Evolutionary conservation across 2,888 invertebrate genomes (phyloP).

Genomic region (Leucozona laternaria): DNA sequence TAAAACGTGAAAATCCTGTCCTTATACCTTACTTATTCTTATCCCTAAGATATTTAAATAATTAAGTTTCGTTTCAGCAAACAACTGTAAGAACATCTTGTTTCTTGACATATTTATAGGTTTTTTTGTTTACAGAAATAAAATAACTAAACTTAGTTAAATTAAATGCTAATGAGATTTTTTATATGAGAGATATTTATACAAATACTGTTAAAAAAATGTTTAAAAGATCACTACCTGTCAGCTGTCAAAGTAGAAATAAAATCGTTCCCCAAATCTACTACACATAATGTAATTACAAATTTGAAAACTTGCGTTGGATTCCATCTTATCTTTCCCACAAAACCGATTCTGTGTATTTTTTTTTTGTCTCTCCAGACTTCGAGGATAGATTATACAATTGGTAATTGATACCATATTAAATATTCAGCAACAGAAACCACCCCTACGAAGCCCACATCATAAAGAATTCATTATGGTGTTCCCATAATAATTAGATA

Average conservation of each 20-base stretch:
- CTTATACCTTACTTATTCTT: too few relatives aligned
- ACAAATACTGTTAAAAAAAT: too few relatives aligned
- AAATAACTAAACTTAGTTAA: too few relatives aligned
- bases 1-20: too few relatives aligned
- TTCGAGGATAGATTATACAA: conserved; percentile 8
- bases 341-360: neutral
- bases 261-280: neutral
- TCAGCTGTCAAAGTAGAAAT: neutral
- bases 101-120: too few relatives aligned
- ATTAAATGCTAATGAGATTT: too few relatives aligned
- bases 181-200: too few relatives aligned
- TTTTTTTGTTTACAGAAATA: too few relatives aligned
- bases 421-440: conserved; percentile 18
- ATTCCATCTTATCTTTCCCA: conserved; percentile 1
- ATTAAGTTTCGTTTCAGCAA: too few relatives aligned
- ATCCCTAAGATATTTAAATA: too few relatives aligned
- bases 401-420: conserved; percentile 27
- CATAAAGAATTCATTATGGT: conserved; percentile 23
- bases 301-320: neutral
- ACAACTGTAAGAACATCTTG: too few relatives aligned
- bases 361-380: neutral
- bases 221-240: neutral
- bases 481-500: conserved; percentile 50
- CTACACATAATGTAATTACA: neutral
- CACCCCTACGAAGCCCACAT: conserved; percentile 34